Base-by-base conservation (phyloP, 2,888 invertebrate genomes). In the Leptarthrus brevirostris region DNA sequence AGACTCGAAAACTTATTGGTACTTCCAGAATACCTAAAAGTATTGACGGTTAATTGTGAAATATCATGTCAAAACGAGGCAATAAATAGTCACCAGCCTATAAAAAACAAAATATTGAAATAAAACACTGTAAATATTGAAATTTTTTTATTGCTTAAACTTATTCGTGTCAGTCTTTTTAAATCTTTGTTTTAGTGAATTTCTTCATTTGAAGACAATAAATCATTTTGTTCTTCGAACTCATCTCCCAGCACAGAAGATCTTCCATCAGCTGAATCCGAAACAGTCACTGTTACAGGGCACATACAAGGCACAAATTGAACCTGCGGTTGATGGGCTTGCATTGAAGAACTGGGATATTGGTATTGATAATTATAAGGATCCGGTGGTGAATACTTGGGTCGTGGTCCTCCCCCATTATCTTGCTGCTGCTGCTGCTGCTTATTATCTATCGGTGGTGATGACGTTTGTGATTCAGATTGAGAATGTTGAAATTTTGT, bases 261-360 rank as follows among this genome's bases (percentile, higher is more conserved):
- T 34, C 76, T 52, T 26, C 40, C 64, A 36, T 74, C 76, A 5
- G 74, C 40, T 14, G 64, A 34, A 20, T 74, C 74, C 14, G 64
- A 64, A 16, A 77, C 64, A 5, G 74, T 72, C 0, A 78, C 74
- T 24, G 78, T 58, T 1, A 78, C 76, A 16, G 78, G 78, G 54
- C 78, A 78, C 77, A 77, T 77, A 40, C 78, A 78, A 6, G 78
- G 78, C 16, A 78, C 77, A 56, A 77, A 78, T 52, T 77, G 76
- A 14, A 78, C 69, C 18, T 77, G 76, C 40, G 75, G 77, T 5
- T 54, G 54, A 18, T 22, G 14, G 12, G 3, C 5, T 26, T n/a
- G 14, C 18, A 49, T 20, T 16, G 36, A 8, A 16, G 36, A 2
- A 5, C 36, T 14, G 22, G 44, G 56, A 30, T 70, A 34, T 40